phyloP scores from a whole-genome alignment of 1,140 invertebrate genomes.

The Drosophila kepulauana region DNA sequence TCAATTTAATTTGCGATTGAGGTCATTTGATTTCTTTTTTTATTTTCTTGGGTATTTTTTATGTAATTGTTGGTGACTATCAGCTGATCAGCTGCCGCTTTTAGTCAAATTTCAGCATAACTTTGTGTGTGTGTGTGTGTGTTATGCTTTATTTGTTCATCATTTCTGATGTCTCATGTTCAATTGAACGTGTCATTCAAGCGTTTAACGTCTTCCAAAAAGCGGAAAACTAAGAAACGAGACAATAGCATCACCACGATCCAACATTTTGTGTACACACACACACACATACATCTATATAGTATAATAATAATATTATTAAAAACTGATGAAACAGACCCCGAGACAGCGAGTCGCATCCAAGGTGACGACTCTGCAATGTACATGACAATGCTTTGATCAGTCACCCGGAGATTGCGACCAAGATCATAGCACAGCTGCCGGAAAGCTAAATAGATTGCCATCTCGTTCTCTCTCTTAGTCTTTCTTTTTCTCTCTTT shows the following conservation, averaged over 20 bases:
- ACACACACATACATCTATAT: too few species aligned
- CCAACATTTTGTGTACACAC: background rate
- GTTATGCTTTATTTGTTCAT: conserved; percentile 34
- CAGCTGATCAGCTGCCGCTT: conserved; percentile 21
- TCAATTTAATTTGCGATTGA: conserved; percentile 78
- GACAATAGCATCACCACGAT: conserved; percentile 28
- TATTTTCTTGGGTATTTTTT: conserved; percentile 19
- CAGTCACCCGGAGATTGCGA: conserved; percentile 1
- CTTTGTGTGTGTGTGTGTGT: conserved; percentile 2
- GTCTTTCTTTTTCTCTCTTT: background rate
- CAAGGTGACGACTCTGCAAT: conserved; percentile 32
- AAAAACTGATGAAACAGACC: conserved; percentile 32
- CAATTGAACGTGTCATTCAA: conserved; percentile 81
- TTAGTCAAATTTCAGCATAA: conserved; percentile 42
- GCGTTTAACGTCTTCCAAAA: conserved; percentile 63
- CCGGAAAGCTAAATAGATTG: background rate
- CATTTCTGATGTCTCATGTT: conserved; percentile 58
- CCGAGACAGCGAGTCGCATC: conserved; percentile 9
- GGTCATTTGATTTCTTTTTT: conserved; percentile 72
- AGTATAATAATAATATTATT: background rate
- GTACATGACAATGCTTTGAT: conserved; percentile 36
- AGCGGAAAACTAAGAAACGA: conserved; percentile 17
- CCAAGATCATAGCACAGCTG: conserved; percentile 3
- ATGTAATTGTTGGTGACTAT: conserved; percentile 52
- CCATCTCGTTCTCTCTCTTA: background rate